Percentiles rank a stretch among this genome's conserved stretches.
Conservation (phyloP, 2,888 invertebrate species). For the Eulithis testata region DNA sequence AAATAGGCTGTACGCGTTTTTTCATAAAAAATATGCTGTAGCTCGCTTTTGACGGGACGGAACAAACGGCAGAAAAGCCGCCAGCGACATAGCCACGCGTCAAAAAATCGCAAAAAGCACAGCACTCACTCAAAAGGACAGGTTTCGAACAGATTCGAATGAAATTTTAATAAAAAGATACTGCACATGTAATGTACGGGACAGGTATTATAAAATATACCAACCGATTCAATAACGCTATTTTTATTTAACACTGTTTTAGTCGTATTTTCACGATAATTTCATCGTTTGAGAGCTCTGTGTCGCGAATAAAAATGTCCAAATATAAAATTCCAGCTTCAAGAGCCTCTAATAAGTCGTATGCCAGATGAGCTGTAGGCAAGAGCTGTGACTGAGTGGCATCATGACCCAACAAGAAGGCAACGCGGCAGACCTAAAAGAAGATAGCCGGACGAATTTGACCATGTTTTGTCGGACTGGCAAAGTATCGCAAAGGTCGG, state of each 20-base stretch:
- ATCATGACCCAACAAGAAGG: no score
- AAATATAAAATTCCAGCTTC: no score
- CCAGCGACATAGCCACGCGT: constrained; percentile 44
- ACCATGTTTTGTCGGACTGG: no score
- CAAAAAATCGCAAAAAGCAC: constrained; percentile 39
- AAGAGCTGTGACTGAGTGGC: no score
- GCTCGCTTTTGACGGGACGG: constrained; percentile 38
- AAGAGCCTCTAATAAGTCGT: no score
- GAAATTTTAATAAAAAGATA: constrained; percentile 21
- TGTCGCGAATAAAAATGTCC: no score
- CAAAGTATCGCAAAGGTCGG: no score
- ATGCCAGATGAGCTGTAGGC: no score
- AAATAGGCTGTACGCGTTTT: constrained; percentile 8
- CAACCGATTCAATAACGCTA: neutral
- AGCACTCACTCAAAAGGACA: constrained; percentile 24
- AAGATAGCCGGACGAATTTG: no score
- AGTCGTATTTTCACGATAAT: neutral
- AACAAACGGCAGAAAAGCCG: constrained; percentile 45
- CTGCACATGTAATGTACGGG: constrained; percentile 7
- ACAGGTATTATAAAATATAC: constrained; percentile 7
- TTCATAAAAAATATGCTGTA: constrained; percentile 11
- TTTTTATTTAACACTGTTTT: neutral
- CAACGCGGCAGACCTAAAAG: no score
- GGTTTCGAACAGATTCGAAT: constrained; percentile 23
- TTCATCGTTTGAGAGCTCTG: no score